phyloP scores from a whole-genome alignment of 1,140 invertebrate genomes.

The Ditylenchus dipsaci region DNA sequence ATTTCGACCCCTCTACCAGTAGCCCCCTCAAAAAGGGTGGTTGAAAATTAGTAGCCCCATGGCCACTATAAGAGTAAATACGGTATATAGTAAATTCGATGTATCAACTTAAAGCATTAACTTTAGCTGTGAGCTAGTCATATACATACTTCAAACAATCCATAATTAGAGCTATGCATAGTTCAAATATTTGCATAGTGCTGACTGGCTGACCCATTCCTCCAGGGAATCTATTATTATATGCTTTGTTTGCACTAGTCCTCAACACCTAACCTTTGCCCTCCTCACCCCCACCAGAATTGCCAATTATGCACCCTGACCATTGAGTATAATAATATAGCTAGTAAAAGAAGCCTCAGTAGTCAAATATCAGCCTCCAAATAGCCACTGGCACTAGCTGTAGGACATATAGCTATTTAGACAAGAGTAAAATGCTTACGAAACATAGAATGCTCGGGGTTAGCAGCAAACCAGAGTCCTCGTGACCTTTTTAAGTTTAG shows the following conservation, averaged over 20 bases:
- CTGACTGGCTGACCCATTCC: neutral
- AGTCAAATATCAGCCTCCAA: neutral
- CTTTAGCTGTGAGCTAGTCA: too few species aligned
- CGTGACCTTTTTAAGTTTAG: too few species aligned
- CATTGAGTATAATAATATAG: neutral
- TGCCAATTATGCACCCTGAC: neutral
- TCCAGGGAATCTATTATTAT: slow-evolving; percentile 6
- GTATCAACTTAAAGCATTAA: too few species aligned
- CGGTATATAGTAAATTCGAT: too few species aligned
- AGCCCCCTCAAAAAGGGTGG: too few species aligned
- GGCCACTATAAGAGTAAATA: too few species aligned
- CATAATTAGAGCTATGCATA: neutral
- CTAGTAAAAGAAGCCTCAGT: neutral
- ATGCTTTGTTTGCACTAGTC: neutral
- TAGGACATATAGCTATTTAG: too few species aligned
- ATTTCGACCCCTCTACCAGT: too few species aligned
- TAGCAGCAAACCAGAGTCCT: too few species aligned
- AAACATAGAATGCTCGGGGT: too few species aligned
- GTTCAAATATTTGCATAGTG: neutral
- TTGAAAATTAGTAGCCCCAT: too few species aligned
- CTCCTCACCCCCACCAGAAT: neutral
- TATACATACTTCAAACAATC: neutral
- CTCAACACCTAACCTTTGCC: neutral
- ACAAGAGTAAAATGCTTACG: too few species aligned
- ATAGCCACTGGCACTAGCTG: neutral